Evolutionary conservation across 1,140 invertebrate species (phyloP).

Genomic region (Archegozetes longisetosus): DNA sequence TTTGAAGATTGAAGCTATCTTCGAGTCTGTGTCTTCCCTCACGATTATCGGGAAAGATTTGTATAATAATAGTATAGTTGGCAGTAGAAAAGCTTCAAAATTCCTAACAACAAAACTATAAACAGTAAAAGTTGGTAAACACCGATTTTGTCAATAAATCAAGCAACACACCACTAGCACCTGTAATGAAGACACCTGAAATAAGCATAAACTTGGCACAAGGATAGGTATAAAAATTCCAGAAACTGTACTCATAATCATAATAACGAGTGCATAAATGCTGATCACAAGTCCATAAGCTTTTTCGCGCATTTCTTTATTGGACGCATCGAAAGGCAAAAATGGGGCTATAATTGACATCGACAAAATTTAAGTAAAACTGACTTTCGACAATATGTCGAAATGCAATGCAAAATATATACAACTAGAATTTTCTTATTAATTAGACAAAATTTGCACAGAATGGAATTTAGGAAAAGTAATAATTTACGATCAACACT

Average conservation of each 20-base stretch:
- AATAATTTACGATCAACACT: no score
- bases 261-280: constrained; percentile 50
- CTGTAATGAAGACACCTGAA: constrained; percentile 26
- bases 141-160: constrained; percentile 40
- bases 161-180: constrained; percentile 29
- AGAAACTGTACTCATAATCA: constrained; percentile 47
- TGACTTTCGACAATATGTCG: constrained; percentile 23
- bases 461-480: no score
- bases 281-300: constrained; percentile 52
- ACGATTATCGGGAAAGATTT: constrained; percentile 53
- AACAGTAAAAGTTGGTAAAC: constrained; percentile 38
- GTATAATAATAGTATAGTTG: constrained; percentile 51
- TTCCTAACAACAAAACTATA: constrained; percentile 53
- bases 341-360: constrained; percentile 61
- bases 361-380: constrained; percentile 52
- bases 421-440: no score
- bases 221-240: constrained; percentile 47
- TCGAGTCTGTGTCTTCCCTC: no score
- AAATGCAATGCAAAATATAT: no score
- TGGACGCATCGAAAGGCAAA: constrained; percentile 46
- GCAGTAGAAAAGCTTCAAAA: constrained; percentile 55
- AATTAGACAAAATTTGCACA: no score
- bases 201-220: constrained; percentile 38
- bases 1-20: no score
- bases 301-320: constrained; percentile 44